Percentiles rank a stretch among this genome's conserved stretches.
These are phyloP conservation scores for Aquatica leii DNA, from an alignment of 2,888 invertebrate species.

Conservation along the genomic window DNA sequence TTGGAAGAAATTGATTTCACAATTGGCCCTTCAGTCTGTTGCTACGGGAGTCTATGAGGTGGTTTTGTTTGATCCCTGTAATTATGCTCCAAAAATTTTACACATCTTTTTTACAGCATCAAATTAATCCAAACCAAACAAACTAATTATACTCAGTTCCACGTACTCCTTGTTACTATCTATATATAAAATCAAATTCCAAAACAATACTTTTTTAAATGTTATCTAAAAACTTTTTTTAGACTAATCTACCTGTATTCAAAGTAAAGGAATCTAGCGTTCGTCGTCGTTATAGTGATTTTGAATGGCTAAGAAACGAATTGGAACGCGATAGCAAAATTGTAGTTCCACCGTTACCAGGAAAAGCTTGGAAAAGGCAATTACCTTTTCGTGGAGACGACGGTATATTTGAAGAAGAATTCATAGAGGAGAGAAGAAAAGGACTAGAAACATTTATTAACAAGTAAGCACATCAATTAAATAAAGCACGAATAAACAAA, in stretches of 20 bases:
- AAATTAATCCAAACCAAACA: too few relatives aligned
- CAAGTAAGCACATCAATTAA: conserved; percentile 71
- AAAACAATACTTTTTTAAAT: too few relatives aligned
- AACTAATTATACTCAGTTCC: too few relatives aligned
- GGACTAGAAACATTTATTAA: conserved; percentile 98
- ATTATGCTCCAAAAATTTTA: too few relatives aligned
- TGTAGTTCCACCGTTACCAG: conserved; percentile 97
- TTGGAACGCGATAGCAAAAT: conserved; percentile 99
- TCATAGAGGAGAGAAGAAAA: conserved; percentile 98
- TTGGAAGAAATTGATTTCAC: too few relatives aligned
- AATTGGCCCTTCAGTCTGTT: too few relatives aligned
- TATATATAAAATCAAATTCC: too few relatives aligned
- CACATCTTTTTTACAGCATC: too few relatives aligned
- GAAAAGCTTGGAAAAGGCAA: conserved; percentile 98
- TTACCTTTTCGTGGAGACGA: conserved; percentile 98
- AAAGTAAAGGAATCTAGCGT: conserved; percentile 99
- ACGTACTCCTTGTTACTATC: too few relatives aligned
- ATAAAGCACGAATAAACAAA: neutral
- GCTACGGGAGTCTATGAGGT: too few relatives aligned
- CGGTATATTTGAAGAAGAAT: conserved; percentile 99
- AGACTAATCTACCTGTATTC: conserved; percentile 99
- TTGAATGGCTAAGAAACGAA: conserved; percentile 99
- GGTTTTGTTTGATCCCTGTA: too few relatives aligned
- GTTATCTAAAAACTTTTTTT: too few relatives aligned
- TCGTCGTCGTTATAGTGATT: conserved; percentile 97